phyloP scores from a whole-genome alignment of 2,888 invertebrate species.

The Cerastis rubricosa region DNA sequence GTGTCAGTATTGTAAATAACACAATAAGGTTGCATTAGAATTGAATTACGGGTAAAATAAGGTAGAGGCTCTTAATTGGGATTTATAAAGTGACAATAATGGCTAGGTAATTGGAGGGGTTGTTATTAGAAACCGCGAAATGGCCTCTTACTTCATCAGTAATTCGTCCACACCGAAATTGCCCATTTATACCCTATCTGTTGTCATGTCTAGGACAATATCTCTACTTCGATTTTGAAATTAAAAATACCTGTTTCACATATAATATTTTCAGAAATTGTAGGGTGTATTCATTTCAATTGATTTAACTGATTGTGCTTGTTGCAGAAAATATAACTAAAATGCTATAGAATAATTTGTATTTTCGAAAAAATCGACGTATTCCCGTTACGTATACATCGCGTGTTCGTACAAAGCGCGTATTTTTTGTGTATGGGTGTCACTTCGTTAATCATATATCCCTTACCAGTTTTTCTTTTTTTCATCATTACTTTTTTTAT shows the following conservation, averaged over 20 bases:
- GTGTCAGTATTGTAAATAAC: constrained; percentile 48
- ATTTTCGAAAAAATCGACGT: too few relatives aligned
- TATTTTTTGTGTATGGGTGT: neutral
- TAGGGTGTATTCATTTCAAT: too few relatives aligned
- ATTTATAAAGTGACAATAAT: neutral
- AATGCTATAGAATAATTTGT: too few relatives aligned
- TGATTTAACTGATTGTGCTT: too few relatives aligned
- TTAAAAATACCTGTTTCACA: too few relatives aligned
- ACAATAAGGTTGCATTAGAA: constrained; percentile 25
- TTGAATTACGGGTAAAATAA: neutral
- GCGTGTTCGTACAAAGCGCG: neutral
- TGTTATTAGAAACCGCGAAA: neutral
- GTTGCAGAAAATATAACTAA: too few relatives aligned
- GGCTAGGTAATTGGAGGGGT: neutral
- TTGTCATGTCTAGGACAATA: neutral
- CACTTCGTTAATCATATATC: neutral
- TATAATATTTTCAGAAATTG: too few relatives aligned
- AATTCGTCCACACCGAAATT: neutral
- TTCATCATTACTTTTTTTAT: neutral
- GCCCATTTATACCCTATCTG: rapidly evolving
- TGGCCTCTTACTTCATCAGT: constrained; percentile 2
- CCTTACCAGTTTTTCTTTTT: neutral
- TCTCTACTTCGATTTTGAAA: too few relatives aligned
- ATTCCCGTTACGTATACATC: too few relatives aligned
- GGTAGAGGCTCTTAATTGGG: neutral